Evolutionary conservation across 2,888 invertebrate genomes (phyloP).

Genomic region (Clitarchus hookeri): DNA sequence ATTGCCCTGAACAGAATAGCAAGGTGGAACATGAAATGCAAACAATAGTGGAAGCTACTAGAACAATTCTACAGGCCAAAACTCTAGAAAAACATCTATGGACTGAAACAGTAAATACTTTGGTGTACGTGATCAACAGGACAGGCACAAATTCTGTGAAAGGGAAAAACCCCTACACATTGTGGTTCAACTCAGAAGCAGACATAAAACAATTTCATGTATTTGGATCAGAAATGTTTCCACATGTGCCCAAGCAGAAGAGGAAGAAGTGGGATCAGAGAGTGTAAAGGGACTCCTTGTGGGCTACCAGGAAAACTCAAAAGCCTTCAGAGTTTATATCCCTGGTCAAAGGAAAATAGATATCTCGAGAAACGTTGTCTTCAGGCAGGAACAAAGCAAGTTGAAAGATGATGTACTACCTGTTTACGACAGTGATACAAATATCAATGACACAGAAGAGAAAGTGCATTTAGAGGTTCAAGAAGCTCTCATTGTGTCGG

Average conservation of each 20-base stretch:
- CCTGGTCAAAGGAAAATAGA: neutral
- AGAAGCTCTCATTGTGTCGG: neutral
- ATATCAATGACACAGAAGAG: neutral
- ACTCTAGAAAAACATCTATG: neutral
- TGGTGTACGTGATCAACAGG: neutral
- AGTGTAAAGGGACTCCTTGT: neutral
- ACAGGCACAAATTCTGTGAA: neutral
- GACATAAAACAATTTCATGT: neutral
- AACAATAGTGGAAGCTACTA: neutral
- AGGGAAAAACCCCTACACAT: neutral
- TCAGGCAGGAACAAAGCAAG: neutral
- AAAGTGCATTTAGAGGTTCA: neutral
- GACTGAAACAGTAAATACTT: neutral
- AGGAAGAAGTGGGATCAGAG: neutral
- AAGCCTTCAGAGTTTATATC: slow-evolving; percentile 1
- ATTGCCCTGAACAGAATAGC: neutral
- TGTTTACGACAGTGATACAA: neutral
- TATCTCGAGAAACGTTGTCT: neutral
- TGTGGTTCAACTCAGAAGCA: neutral
- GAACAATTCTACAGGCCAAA: neutral
- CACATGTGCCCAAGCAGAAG: neutral
- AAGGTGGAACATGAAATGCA: neutral
- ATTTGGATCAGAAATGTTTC: neutral
- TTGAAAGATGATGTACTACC: neutral
- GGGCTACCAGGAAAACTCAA: neutral